Conservation (phyloP, 2,113 vertebrate genomes). For the Genyomyrus donnyi region DNA sequence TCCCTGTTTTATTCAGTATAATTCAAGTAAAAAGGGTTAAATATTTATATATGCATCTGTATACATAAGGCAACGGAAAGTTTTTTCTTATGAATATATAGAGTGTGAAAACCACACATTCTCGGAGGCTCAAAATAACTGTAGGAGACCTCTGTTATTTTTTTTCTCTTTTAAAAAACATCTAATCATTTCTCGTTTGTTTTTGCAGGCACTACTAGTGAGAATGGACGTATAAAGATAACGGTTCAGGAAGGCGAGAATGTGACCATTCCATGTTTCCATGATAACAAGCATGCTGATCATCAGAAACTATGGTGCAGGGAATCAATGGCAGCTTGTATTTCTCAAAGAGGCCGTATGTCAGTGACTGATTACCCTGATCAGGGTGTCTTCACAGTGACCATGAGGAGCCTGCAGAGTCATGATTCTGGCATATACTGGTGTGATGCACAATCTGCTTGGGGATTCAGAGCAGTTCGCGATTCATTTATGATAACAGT, state of each 20-base stretch:
- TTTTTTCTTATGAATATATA: background rate
- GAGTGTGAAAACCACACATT: too few relatives aligned
- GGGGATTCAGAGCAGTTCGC: background rate
- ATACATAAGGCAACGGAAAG: too few relatives aligned
- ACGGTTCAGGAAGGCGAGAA: background rate
- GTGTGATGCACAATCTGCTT: background rate
- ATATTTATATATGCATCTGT: too few relatives aligned
- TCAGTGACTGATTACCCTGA: background rate
- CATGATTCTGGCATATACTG: background rate
- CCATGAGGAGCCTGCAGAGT: background rate
- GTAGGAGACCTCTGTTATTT: too few relatives aligned
- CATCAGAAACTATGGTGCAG: background rate
- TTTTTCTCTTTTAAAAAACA: background rate
- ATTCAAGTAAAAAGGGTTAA: too few relatives aligned
- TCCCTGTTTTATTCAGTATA: too few relatives aligned
- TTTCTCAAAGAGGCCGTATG: background rate
- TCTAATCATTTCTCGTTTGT: background rate
- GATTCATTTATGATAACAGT: background rate
- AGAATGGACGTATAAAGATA: background rate
- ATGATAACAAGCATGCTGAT: background rate
- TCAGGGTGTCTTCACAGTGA: background rate
- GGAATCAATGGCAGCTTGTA: fast-evolving
- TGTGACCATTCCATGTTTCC: background rate
- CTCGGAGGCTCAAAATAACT: too few relatives aligned
- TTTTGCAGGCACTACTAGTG: background rate